Base-by-base conservation (phyloP, 1,140 invertebrate genomes). In the Achatina immaculata region DNA sequence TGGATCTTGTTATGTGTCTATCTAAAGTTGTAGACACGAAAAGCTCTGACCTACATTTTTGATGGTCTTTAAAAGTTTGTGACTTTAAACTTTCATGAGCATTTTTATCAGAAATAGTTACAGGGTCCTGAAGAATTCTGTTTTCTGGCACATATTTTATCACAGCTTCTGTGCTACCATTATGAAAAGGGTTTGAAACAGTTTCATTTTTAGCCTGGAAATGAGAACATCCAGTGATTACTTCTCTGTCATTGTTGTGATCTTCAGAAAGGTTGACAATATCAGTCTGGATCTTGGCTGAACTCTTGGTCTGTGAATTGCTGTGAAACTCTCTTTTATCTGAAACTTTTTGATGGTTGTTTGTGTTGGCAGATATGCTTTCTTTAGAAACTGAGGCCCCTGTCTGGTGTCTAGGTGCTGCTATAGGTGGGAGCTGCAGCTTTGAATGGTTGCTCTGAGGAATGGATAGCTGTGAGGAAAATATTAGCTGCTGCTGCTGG, bases 371-470 rank as follows among this genome's bases (percentile, higher is more conserved):
- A 24, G 71, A 28, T 1, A 51, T 28, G 31, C 45, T 74, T 34
- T 74, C 72, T 42, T 48, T 2, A 3, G 28, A 1, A 40, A 38
- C 34, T 45, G 74, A 65, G 16, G 42, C 19, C 7, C 9, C 16
- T 28, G 42, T 16, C 11, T 65, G 48, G 38, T 65, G 55, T 58
- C 74, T 58, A 16, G 74, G 74, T 36, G 68, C 36, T 40, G 68
- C 36, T 9, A 69, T 21, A 24, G 68, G 68, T 11, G 24, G 45
- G 38, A 38, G 34, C 11, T 31, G 34, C 48, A 3, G 68, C 16
- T 38, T 14, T 19, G 40, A 43, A 14, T 14, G n/a, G 24, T 24
- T 40, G 43, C 21, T 31, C 9, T 43, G 19, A 19, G 62, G 38
- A 28, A 19, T 0, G 2, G 31, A 68, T 21, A 69, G 45, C 7